Conservation (phyloP, 1,140 invertebrate genomes). For the Aphis craccivora region DNA sequence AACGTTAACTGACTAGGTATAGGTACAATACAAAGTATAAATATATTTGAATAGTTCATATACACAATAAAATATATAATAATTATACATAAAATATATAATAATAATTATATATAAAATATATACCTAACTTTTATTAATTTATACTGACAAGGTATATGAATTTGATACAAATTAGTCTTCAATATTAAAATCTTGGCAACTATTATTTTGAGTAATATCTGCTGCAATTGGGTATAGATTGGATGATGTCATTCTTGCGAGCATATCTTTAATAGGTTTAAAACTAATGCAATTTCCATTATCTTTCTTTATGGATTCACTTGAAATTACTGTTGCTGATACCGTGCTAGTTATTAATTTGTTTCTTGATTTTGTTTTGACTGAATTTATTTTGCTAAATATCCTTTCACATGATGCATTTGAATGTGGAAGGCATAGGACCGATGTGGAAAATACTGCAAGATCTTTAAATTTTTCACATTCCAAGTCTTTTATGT, state of each 20-base stretch:
- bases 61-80: too few species aligned
- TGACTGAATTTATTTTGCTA: constrained; percentile 9
- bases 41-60: background rate
- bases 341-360: constrained; percentile 20
- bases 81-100: too few species aligned
- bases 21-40: background rate
- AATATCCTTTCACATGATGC: background rate
- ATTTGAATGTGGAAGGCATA: constrained; percentile 29
- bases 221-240: background rate
- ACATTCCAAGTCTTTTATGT: constrained; percentile 18
- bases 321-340: background rate
- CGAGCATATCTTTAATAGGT: background rate
- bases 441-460: background rate
- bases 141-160: background rate
- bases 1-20: too few species aligned
- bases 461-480: background rate
- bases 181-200: background rate
- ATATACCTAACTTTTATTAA: too few species aligned
- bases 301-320: constrained; percentile 3
- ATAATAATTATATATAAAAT: too few species aligned
- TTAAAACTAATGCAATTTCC: background rate
- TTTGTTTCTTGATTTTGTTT: constrained; percentile 24
- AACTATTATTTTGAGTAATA: background rate
- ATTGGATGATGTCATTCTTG: background rate
- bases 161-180: background rate